These are phyloP conservation scores for Balaenoptera acutorostrata DNA, from an alignment of 2,113 vertebrate genomes.

Conservation along the genomic window DNA sequence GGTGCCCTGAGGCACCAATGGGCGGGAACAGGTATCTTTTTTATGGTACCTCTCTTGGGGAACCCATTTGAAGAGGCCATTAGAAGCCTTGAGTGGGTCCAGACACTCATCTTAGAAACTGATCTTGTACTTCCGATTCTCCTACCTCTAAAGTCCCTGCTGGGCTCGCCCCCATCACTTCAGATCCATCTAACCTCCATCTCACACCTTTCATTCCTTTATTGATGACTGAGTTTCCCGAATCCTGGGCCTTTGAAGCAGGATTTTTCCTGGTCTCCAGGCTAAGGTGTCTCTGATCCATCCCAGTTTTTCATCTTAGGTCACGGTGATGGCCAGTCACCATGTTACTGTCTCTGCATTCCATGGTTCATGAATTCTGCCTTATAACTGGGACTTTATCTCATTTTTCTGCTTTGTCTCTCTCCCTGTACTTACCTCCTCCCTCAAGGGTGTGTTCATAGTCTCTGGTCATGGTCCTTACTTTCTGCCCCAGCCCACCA, in stretches of 20 bases:
- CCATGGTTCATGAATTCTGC: neutral
- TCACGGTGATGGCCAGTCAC: accelerated
- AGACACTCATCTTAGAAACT: neutral
- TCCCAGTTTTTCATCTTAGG: neutral
- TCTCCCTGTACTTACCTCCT: neutral
- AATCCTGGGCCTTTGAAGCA: neutral
- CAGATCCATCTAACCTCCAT: too few relatives aligned
- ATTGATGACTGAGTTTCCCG: neutral
- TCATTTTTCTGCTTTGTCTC: neutral
- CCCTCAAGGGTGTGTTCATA: accelerated
- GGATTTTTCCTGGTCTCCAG: neutral
- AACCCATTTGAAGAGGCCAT: neutral
- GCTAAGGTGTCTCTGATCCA: accelerated
- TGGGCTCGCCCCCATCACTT: neutral
- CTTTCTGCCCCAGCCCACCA: neutral
- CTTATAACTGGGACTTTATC: neutral
- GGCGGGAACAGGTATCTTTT: neutral
- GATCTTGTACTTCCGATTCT: neutral
- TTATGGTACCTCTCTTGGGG: neutral
- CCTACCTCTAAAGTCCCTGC: too few relatives aligned
- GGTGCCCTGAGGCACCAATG: accelerated
- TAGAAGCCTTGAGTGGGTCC: neutral
- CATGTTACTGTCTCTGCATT: accelerated
- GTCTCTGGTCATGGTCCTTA: neutral
- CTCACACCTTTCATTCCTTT: neutral